A percentile compares a stretch with the other conserved stretches of the same genome.
These are phyloP conservation scores for Siniperca chuatsi DNA, from an alignment of 2,113 vertebrate genomes.

Conservation along the genomic window DNA sequence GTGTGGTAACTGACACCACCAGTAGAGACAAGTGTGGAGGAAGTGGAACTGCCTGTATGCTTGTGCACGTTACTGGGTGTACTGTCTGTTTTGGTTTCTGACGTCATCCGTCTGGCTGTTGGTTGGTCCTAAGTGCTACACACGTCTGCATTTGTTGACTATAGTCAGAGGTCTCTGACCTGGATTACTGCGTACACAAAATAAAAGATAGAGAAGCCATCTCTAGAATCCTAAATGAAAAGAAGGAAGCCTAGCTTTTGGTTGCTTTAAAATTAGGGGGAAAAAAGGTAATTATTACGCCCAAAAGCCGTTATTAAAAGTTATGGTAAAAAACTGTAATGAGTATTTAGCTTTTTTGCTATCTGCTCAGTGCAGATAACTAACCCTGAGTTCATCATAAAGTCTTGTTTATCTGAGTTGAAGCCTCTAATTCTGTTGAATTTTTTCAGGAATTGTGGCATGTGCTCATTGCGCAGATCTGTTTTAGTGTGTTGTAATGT, in stretches of 20 bases:
- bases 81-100: not conserved
- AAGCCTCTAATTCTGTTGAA: not conserved
- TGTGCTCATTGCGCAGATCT: not conserved
- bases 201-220: not conserved
- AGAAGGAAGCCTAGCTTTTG: not conserved
- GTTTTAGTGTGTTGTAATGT: slow-evolving; percentile 27
- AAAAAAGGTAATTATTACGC: not conserved
- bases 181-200: not conserved
- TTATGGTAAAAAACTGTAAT: not conserved
- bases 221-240: not conserved
- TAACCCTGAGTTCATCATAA: not conserved
- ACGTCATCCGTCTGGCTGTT: not conserved
- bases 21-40: not conserved
- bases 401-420: not conserved
- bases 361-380: not conserved
- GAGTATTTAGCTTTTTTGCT: not conserved
- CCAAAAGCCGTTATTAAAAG: not conserved
- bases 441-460: not conserved
- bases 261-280: not conserved
- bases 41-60: not conserved
- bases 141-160: not conserved
- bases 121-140: not conserved
- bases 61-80: not conserved
- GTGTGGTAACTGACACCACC: not conserved
- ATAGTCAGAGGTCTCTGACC: not conserved